Evolutionary conservation across 1,140 invertebrate species (phyloP), one percentile per base, ranked within the genome.

Genomic region (Brachionus rotundiformis): DNA sequence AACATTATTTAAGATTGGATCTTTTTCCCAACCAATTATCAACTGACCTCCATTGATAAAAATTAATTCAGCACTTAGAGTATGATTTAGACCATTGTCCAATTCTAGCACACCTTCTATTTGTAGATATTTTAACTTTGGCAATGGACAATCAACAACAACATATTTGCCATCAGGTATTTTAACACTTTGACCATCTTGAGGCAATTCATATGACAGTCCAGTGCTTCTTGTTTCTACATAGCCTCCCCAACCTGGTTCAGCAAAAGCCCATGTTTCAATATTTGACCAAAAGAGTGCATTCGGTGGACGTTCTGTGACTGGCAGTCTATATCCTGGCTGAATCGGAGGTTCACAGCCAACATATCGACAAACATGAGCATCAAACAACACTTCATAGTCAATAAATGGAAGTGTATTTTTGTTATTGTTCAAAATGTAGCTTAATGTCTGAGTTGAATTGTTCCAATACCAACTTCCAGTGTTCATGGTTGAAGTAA

Each of bases 21-120:
- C 29, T 10, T 76, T 65, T n/a, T 47, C 44, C 61, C 65, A 81
- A 10, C 65, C 87, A 47, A 85, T 83, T 7, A 87, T 83, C 7
- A 88, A 76, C 23, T 86, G 84, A 10, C 87, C 86, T 11, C 85
- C 84, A 29, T 61, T 71, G 7, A 87, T 85, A 65, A 84, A 47
- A 68, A 87, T 85, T 63, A 85, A 83, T 16, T 84, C 83, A 59
- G 84, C 85, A 11, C 83, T 81, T 8, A 87, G 36, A 16, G 77
- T 39, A 41, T 84, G 73, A 33, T 76, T 77, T 23, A 49, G 16
- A 27, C 36, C 23, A 49, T 59, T 59, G 73, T 81, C 79, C 11
- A 81, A 71, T 31, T 65, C 79, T n/a, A 81, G 31, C 16, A 47
- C 71, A 54, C 41, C 47, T 29, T 63, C 49, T 59, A 82, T 29